phyloP scores from a whole-genome alignment of 2,113 vertebrate species.

The Pogona vitticeps region DNA sequence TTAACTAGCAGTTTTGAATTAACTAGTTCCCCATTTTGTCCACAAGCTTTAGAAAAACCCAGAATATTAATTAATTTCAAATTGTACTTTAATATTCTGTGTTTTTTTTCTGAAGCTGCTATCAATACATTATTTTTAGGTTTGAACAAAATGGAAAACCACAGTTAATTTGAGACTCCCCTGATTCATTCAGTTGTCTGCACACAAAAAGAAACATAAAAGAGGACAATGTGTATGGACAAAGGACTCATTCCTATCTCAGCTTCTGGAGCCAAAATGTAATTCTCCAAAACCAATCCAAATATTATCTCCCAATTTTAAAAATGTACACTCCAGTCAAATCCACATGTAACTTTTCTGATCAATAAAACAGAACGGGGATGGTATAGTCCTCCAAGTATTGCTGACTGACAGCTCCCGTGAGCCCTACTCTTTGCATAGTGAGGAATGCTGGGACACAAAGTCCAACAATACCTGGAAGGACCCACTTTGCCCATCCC shows the following conservation, averaged over 20 bases:
- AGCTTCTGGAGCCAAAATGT: background rate
- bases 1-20: background rate
- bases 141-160: background rate
- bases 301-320: background rate
- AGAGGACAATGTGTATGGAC: background rate
- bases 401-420: no score
- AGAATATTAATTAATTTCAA: background rate
- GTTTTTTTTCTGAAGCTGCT: background rate
- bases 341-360: background rate
- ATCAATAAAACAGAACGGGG: background rate
- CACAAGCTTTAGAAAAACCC: background rate
- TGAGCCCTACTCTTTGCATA: no score
- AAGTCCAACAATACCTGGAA: no score
- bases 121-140: background rate
- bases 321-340: background rate
- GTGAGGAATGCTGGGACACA: no score
- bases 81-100: background rate
- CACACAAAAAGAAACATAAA: background rate
- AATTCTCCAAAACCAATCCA: background rate
- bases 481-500: no score
- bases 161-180: background rate
- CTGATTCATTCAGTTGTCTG: background rate
- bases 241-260: background rate
- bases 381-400: no score
- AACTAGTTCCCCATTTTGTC: background rate